phyloP scores from a whole-genome alignment of 1,140 invertebrate genomes.

The Protaetia brevitarsis region DNA sequence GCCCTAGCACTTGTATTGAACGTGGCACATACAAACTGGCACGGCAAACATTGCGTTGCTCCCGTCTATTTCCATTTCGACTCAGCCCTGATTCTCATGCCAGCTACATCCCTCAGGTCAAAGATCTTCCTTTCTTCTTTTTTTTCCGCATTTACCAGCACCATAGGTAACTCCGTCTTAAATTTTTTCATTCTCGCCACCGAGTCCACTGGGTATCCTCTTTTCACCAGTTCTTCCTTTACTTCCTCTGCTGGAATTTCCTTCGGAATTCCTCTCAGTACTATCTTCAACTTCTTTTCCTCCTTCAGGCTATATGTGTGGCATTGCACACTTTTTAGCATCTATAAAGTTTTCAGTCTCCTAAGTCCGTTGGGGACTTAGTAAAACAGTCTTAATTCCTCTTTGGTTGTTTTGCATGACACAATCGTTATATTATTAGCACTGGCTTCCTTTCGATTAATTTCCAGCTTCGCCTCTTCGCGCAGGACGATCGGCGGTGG shows the following conservation, averaged over 20 bases:
- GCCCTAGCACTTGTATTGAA: no score
- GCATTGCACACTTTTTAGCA: not conserved
- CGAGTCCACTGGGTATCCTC: not conserved
- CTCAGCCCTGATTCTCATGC: not conserved
- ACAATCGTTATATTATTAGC: not conserved
- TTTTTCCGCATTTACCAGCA: not conserved
- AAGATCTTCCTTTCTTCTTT: not conserved
- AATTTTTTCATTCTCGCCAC: not conserved
- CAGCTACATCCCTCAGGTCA: not conserved
- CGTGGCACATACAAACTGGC: no score
- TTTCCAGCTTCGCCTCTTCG: no score
- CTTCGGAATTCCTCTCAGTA: slow-evolving; percentile 1
- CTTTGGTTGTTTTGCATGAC: not conserved
- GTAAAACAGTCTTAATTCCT: not conserved
- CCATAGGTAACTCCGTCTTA: no score
- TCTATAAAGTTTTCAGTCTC: not conserved
- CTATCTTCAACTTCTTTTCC: not conserved
- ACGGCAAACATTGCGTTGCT: not conserved
- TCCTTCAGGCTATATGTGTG: not conserved
- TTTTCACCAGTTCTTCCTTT: not conserved
- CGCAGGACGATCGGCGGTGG: no score
- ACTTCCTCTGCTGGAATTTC: not conserved
- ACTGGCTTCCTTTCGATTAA: not conserved
- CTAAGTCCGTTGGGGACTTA: not conserved
- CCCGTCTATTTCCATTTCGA: not conserved